These are phyloP conservation scores for Nilaparvata lugens DNA, from an alignment of 1,140 invertebrate genomes.

Conservation along the genomic window DNA sequence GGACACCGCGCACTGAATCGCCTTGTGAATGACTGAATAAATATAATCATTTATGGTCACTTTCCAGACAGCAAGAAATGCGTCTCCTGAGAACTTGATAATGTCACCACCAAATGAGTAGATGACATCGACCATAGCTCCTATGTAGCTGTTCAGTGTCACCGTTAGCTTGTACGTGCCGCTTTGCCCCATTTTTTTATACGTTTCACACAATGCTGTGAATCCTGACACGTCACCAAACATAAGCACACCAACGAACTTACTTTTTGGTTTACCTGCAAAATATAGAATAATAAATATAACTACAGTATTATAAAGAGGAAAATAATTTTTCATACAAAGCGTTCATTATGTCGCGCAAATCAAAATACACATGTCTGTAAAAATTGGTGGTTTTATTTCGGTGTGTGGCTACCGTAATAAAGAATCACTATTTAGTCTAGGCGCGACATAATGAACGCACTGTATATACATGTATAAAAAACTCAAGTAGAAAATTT, in stretches of 20 bases:
- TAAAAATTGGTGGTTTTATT: too few species aligned
- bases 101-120: constrained; percentile 51
- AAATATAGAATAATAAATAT: too few species aligned
- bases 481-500: too few species aligned
- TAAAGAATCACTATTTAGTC: too few species aligned
- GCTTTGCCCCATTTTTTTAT: constrained; percentile 45
- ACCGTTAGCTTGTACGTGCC: constrained; percentile 52
- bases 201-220: constrained; percentile 51
- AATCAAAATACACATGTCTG: too few species aligned
- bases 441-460: too few species aligned
- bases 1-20: constrained; percentile 49
- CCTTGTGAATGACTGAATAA: constrained; percentile 45
- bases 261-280: constrained; percentile 39
- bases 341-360: too few species aligned
- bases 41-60: constrained; percentile 39
- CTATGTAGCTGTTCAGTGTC: constrained; percentile 53
- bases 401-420: too few species aligned
- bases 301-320: too few species aligned
- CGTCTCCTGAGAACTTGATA: constrained; percentile 57
- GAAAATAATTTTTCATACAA: too few species aligned
- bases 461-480: too few species aligned
- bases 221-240: constrained; percentile 56
- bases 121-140: constrained; percentile 54
- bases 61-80: constrained; percentile 55
- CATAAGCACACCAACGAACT: constrained; percentile 40